Percentiles rank a stretch among this genome's conserved stretches.
Conservation (phyloP, 2,888 invertebrate genomes). For the Pterostichus madidus region DNA sequence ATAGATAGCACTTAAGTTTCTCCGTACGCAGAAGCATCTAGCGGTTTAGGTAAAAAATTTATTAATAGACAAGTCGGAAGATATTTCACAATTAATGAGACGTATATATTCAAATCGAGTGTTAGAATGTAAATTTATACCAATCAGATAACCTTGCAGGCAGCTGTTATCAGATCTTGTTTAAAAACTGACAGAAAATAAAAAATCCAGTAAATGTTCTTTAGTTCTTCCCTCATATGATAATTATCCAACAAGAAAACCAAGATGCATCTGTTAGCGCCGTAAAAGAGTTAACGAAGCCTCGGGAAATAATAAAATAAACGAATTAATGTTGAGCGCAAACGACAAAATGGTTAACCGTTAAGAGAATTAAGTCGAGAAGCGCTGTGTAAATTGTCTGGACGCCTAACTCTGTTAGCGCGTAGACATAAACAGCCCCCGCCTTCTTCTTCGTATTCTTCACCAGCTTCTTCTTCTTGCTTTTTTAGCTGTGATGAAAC, state of each 20-base stretch:
- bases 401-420: slow-evolving; percentile 53
- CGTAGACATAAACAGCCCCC: slow-evolving; percentile 35
- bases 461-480: background rate
- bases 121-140: slow-evolving; percentile 57
- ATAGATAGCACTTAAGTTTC: background rate
- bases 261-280: slow-evolving; percentile 22
- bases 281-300: slow-evolving; percentile 64
- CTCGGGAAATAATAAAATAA: slow-evolving; percentile 63
- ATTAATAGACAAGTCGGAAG: slow-evolving; percentile 30
- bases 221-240: slow-evolving; percentile 16
- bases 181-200: slow-evolving; percentile 46
- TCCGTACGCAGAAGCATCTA: background rate
- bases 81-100: slow-evolving; percentile 53
- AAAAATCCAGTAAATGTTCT: slow-evolving; percentile 36
- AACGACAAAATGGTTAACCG: slow-evolving; percentile 63
- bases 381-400: slow-evolving; percentile 62
- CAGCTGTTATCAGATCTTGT: slow-evolving; percentile 49
- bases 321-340: slow-evolving; percentile 60
- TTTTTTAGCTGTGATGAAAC: slow-evolving; percentile 7
- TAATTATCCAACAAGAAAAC: slow-evolving; percentile 12
- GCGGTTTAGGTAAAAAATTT: slow-evolving; percentile 35
- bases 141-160: slow-evolving; percentile 25
- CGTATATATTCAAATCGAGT: slow-evolving; percentile 47
- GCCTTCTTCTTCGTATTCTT: slow-evolving; percentile 1
- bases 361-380: slow-evolving; percentile 64